A percentile compares a stretch with the other conserved stretches of the same genome.
Evolutionary conservation across 2,888 invertebrate genomes (phyloP).

Genomic region (Boloria euphrosyne): DNA sequence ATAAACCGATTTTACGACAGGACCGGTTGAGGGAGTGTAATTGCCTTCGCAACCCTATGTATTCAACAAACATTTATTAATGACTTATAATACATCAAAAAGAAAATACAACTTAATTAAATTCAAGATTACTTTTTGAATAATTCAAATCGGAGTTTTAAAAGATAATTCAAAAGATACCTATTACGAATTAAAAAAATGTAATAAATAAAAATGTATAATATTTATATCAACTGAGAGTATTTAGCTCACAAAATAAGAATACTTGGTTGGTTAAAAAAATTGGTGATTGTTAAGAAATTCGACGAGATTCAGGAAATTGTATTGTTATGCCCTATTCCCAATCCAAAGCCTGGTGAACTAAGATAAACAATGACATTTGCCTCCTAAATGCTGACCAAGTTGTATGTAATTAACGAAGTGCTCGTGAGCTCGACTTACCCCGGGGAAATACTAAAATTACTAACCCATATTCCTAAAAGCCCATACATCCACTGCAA

Average conservation of each 20-base stretch:
- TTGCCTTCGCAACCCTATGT: too few relatives aligned
- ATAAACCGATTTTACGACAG: too few relatives aligned
- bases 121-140: too few relatives aligned
- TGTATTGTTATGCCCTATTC: constrained; percentile 21
- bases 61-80: too few relatives aligned
- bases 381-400: constrained; percentile 32
- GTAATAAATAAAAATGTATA: too few relatives aligned
- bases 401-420: constrained; percentile 39
- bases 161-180: too few relatives aligned
- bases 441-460: constrained; percentile 37
- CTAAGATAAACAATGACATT: constrained; percentile 35
- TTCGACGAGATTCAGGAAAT: background rate
- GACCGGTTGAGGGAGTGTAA: too few relatives aligned
- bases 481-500: constrained; percentile 27
- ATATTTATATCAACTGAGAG: too few relatives aligned
- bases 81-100: too few relatives aligned
- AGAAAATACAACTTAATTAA: too few relatives aligned
- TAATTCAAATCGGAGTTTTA: too few relatives aligned
- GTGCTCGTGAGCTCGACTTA: constrained; percentile 34
- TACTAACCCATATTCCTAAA: constrained; percentile 38
- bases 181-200: too few relatives aligned
- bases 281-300: background rate
- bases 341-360: constrained; percentile 26
- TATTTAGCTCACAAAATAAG: background rate
- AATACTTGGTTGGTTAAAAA: background rate